Evolutionary conservation across 64 coral and sea anemone genomes (phyloP).

Genomic region (Pocillopora verrucosa): DNA sequence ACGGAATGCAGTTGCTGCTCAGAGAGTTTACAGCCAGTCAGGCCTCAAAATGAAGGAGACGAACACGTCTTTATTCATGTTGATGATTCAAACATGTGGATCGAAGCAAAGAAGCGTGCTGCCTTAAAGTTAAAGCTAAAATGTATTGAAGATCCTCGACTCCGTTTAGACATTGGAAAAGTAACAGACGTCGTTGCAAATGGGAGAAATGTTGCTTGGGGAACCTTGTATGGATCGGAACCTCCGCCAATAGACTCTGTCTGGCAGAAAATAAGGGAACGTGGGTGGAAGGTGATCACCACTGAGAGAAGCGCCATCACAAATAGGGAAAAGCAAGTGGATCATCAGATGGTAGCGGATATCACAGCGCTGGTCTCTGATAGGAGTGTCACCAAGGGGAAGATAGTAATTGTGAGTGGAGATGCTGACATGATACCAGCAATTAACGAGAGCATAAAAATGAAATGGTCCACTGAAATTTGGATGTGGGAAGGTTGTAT

Average conservation of each 20-base stretch:
- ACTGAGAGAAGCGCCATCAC: not conserved
- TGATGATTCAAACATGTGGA: conserved; percentile 41
- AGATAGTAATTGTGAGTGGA: not conserved
- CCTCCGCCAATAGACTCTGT: conserved; percentile 25
- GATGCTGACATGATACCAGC: conserved; percentile 36
- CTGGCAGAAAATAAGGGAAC: conserved; percentile 2
- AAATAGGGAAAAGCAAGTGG: conserved; percentile 31
- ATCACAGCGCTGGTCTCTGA: not conserved
- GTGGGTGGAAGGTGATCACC: not conserved
- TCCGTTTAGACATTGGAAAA: conserved; percentile 22
- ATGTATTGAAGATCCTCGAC: conserved; percentile 7
- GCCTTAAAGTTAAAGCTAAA: not conserved
- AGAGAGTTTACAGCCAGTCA: not conserved
- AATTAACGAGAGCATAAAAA: not conserved
- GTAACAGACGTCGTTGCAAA: not conserved
- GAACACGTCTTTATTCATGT: conserved; percentile 27
- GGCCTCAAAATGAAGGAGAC: not conserved
- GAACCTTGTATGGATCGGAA: conserved; percentile 26
- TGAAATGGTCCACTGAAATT: conserved; percentile 18
- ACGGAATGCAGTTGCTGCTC: not conserved
- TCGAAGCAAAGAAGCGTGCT: conserved; percentile 24
- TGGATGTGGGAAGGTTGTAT: conserved; percentile 22
- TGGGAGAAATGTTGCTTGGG: conserved; percentile 7
- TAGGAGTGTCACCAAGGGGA: not conserved
- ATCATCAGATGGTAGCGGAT: conserved; percentile 10